These are phyloP conservation scores for Agelas oroides DNA, from an alignment of 37 sponge, comb jelly and placozoan species.

Conservation along the genomic window DNA sequence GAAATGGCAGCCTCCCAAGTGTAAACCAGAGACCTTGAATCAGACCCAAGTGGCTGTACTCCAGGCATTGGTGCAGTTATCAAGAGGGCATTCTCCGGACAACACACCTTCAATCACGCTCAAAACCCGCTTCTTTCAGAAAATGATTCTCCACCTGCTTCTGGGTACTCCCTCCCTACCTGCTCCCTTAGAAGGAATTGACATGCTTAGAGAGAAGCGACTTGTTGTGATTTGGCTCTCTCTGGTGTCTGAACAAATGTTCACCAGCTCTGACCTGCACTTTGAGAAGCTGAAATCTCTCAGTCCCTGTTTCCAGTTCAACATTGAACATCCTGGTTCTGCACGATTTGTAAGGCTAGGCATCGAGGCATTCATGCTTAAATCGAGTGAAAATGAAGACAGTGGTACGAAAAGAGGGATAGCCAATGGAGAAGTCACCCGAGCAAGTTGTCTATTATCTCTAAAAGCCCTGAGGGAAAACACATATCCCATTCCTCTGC, in stretches of 20 bases:
- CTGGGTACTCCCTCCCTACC: neutral
- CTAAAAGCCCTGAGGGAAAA: constrained; percentile 28
- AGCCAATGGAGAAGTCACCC: neutral
- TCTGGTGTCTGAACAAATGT: constrained; percentile 51
- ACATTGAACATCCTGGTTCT: constrained; percentile 70
- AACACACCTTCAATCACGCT: neutral
- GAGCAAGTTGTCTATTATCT: constrained; percentile 40
- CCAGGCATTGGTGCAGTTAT: neutral
- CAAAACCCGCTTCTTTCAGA: constrained; percentile 16
- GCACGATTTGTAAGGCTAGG: constrained; percentile 37
- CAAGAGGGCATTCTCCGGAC: neutral
- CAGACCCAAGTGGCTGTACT: neutral
- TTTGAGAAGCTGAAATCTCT: constrained; percentile 35
- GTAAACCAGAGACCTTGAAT: too few relatives aligned
- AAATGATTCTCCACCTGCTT: neutral
- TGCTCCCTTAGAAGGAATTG: neutral
- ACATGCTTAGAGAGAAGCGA: neutral
- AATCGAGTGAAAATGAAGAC: neutral
- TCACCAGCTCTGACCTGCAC: neutral
- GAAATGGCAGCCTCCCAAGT: neutral
- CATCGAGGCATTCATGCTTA: constrained; percentile 56
- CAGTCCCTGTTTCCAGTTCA: constrained; percentile 9
- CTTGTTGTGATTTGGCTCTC: constrained; percentile 74
- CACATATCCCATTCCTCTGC: constrained; percentile 35
- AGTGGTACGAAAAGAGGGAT: neutral